These are phyloP conservation scores for Rhorus exstirpatorius DNA, from an alignment of 2,888 invertebrate species.

Conservation along the genomic window DNA sequence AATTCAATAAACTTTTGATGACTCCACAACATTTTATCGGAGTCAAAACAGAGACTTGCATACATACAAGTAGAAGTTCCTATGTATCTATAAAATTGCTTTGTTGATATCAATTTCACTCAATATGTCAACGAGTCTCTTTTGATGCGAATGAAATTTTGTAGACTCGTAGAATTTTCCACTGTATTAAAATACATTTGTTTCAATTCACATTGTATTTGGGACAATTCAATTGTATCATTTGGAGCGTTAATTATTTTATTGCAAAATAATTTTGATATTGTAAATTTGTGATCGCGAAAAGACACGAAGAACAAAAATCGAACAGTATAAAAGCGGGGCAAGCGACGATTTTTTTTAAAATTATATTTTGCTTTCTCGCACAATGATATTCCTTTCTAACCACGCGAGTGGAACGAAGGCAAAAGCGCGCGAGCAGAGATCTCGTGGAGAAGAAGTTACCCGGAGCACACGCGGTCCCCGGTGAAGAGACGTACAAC, in stretches of 20 bases:
- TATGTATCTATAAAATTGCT: too few relatives aligned
- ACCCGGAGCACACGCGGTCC: slow-evolving; percentile 19
- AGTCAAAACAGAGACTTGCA: too few relatives aligned
- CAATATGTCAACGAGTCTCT: too few relatives aligned
- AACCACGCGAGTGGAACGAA: slow-evolving; percentile 21
- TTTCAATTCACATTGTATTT: too few relatives aligned
- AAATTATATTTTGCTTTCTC: slow-evolving; percentile 37
- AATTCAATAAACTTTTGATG: too few relatives aligned
- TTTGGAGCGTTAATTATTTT: slow-evolving; percentile 6
- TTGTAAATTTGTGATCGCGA: slow-evolving; percentile 4
- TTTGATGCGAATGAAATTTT: too few relatives aligned
- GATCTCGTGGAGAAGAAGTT: slow-evolving; percentile 38
- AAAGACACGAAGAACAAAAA: slow-evolving; percentile 10
- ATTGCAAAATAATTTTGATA: background rate
- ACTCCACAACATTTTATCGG: too few relatives aligned
- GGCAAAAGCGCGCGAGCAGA: slow-evolving; percentile 34
- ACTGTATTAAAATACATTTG: too few relatives aligned
- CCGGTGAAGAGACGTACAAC: slow-evolving; percentile 81
- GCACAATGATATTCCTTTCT: slow-evolving; percentile 2
- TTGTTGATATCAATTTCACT: too few relatives aligned
- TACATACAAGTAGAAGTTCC: too few relatives aligned
- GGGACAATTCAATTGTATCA: too few relatives aligned
- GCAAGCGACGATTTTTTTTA: slow-evolving; percentile 41
- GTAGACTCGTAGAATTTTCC: too few relatives aligned
- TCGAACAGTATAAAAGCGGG: background rate